Evolutionary conservation across 2,113 vertebrate genomes (phyloP).

Genomic region (Amblyornis subalaris): DNA sequence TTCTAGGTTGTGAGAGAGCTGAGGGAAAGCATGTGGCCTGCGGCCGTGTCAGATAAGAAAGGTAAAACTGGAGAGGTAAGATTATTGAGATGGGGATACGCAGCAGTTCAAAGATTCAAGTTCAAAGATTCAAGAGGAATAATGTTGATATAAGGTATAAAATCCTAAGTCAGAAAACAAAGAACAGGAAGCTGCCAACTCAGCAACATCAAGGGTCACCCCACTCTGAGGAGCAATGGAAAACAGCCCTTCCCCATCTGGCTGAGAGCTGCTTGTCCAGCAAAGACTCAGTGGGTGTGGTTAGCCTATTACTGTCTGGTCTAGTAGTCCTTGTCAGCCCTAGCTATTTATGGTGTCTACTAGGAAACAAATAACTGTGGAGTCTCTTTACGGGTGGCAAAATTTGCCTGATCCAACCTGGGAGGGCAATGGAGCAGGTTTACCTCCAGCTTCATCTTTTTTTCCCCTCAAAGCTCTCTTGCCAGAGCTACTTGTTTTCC

Average conservation of each 20-base stretch:
- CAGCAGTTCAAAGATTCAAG: background rate
- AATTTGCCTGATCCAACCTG: background rate
- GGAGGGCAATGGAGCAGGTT: background rate
- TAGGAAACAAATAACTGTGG: background rate
- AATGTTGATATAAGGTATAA: background rate
- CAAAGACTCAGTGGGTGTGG: background rate
- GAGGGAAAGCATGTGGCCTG: background rate
- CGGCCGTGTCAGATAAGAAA: background rate
- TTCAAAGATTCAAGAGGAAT: background rate
- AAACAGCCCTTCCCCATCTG: background rate
- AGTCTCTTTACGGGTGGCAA: background rate
- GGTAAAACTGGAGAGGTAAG: background rate
- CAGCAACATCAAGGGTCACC: background rate
- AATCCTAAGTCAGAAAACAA: background rate
- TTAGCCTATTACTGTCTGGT: background rate
- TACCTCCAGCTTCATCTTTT: background rate
- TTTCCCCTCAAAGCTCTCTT: background rate
- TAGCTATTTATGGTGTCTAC: background rate
- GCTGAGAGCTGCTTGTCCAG: background rate
- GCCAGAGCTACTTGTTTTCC: background rate
- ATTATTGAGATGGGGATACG: background rate
- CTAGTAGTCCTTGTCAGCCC: background rate
- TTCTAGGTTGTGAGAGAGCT: background rate
- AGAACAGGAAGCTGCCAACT: background rate
- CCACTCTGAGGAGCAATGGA: background rate